Evolutionary conservation across 2,888 invertebrate genomes (phyloP), one percentile per base, ranked within the genome.

Genomic region (Hemaris fuciformis): DNA sequence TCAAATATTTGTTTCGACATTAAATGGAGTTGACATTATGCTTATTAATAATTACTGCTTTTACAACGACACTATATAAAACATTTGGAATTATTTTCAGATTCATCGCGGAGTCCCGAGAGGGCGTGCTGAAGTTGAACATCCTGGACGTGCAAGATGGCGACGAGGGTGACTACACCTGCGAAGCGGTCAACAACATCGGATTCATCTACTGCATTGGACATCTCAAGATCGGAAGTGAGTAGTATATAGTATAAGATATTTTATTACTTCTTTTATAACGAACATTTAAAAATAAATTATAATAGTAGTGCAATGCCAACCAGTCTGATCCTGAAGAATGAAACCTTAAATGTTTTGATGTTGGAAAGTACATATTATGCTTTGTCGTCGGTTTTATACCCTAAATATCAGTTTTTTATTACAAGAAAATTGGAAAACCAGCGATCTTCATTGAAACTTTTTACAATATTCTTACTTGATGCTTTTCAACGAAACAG

Each of bases 121-220:
- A 95, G 66, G 98, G 97, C 42, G 94, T 95, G 0, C 97, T 98
- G 83, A 95, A 96, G 67, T 93, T 99, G 66, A 96, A 97, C 74
- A 97, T 99, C 77, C 94, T 95, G 48, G 99, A 99, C 76, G 95
- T 98, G 0, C 94, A 96, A 74, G 96, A 98, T 65, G 96, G 96
- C 3, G 99, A 99, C 85, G 98, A 97, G 72, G 99, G 98, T 13
- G 98, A 98, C 80, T 99, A 98, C 89, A 98, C 98, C 0, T 99
- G 99, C 82, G 99, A 99, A 81, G 97, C 99, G 0, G 95, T 96
- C 80, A 99, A 99, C 88, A 95, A 96, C 10, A 95, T 99, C 45
- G 99, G 99, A 43, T 95, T 96, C 71, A 97, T 98, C 3, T 95
- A 97, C 67, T 98, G 98, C 63, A 96, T 97, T 15, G 96, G 97